Evolutionary conservation across 1,140 invertebrate species (phyloP), one percentile per base, ranked within the genome.

Genomic region (Penaeus indicus): DNA sequence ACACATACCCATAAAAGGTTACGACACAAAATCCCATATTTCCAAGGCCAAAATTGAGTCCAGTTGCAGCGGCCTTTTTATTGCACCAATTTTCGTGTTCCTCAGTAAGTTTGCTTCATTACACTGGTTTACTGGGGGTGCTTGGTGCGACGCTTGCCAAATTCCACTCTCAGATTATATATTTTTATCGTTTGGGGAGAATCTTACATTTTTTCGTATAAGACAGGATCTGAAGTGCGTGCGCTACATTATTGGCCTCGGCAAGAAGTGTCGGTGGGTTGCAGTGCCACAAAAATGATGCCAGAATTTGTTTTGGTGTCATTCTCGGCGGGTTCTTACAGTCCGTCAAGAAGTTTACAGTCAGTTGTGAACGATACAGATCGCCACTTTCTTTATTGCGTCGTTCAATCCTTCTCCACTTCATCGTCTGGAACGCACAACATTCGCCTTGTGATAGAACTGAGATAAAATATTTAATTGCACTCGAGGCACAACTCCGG

Each of bases 111-210:
- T 72, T 72, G 63, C 19, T 84, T 84, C 83, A 84, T 84, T 84
- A 84, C 83, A 72, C 32, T 72, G 83, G 32, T 84, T 84, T 84
- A 84, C 83, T 84, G 83, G 64, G 38, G 67, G 79, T 78, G 54
- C 54, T 54, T 54, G 54, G 54, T 54, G 54, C 54, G 54, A 54
- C 54, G 54, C 54, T 54, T 54, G 54, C 54, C 54, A 54, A 54
- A 54, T 54, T 54, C 54, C 54, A 2, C 54, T 54, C 54, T 16
- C 54, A 54, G 54, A 54, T 54, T 54, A 54, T 54, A 54, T 54
- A 54, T 54, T 54, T 54, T 54, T 54, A 54, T 54, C 54, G 54
- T 54, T 54, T 2, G 54, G 54, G 54, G 54, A 13, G 54, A 54
- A 54, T 54, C 54, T 54, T 54, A 54, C 54, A 54, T 54, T 54